Conservation (phyloP, 2,888 invertebrate genomes). For the Macrophya annulata region DNA sequence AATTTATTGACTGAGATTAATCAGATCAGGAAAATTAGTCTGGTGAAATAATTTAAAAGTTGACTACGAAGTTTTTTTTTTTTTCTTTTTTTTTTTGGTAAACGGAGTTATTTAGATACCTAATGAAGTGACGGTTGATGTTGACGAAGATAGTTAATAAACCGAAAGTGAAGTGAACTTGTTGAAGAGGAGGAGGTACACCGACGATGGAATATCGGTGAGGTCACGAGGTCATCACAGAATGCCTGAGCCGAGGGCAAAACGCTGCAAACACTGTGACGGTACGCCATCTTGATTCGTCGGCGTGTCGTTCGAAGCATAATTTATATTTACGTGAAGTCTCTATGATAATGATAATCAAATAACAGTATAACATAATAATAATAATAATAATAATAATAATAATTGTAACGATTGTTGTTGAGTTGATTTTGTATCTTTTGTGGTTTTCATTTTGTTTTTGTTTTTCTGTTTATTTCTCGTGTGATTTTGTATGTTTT, state of each 20-base stretch:
- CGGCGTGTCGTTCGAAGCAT: constrained; percentile 58
- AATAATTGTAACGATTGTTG: constrained; percentile 55
- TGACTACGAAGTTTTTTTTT: background rate
- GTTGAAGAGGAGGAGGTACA: constrained; percentile 65
- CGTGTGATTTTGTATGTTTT: constrained; percentile 52
- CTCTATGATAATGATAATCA: constrained; percentile 47
- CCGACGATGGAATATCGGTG: constrained; percentile 78
- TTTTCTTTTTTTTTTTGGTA: too few species aligned
- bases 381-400: constrained; percentile 54
- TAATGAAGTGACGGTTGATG: constrained; percentile 46
- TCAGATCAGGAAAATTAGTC: background rate
- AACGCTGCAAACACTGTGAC: constrained; percentile 96
- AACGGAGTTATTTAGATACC: constrained; percentile 33
- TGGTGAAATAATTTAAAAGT: constrained; percentile 8
- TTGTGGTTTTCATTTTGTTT: constrained; percentile 6
- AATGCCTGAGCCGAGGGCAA: constrained; percentile 90
- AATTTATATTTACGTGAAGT: constrained; percentile 39
- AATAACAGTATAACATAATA: constrained; percentile 48
- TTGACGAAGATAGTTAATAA: constrained; percentile 14
- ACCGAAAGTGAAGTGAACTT: constrained; percentile 52
- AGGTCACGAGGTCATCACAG: constrained; percentile 79
- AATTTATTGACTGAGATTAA: background rate
- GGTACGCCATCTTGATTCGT: constrained; percentile 81
- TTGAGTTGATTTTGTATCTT: constrained; percentile 49
- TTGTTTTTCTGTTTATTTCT: constrained; percentile 21